phyloP scores from a whole-genome alignment of 1,140 invertebrate species.

The Sycophila sp. region DNA sequence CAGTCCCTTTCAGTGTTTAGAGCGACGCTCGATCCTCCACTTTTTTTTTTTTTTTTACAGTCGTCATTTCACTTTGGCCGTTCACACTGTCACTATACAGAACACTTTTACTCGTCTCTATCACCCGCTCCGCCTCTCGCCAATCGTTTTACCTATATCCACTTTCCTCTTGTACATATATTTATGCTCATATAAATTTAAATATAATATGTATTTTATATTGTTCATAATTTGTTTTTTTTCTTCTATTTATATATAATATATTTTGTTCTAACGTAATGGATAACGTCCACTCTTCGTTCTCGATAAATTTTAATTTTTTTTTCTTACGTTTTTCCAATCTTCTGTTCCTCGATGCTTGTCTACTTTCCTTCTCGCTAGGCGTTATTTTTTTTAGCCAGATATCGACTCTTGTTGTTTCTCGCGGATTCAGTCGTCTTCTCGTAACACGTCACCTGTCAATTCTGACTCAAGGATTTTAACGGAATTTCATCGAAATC shows the following conservation, averaged over 20 bases:
- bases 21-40: slow-evolving; percentile 12
- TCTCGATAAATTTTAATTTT: slow-evolving; percentile 32
- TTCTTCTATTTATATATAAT: slow-evolving; percentile 39
- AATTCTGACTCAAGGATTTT: too few species aligned
- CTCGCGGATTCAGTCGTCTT: too few species aligned
- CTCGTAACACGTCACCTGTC: too few species aligned
- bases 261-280: slow-evolving; percentile 38
- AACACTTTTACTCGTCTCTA: slow-evolving; percentile 33
- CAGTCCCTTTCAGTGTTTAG: neutral
- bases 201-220: slow-evolving; percentile 45
- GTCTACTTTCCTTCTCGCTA: slow-evolving; percentile 38
- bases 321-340: too few species aligned
- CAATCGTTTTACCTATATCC: neutral
- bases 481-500: neutral
- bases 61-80: slow-evolving; percentile 37
- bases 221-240: slow-evolving; percentile 36
- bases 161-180: slow-evolving; percentile 33
- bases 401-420: too few species aligned
- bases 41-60: slow-evolving; percentile 26
- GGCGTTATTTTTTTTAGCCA: neutral
- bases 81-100: slow-evolving; percentile 42
- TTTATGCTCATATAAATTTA: slow-evolving; percentile 42
- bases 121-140: neutral
- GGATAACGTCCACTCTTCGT: slow-evolving; percentile 31
- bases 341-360: slow-evolving; percentile 32